These are phyloP conservation scores for Athripsodes cinereus DNA, from an alignment of 2,888 invertebrate species.

Conservation along the genomic window DNA sequence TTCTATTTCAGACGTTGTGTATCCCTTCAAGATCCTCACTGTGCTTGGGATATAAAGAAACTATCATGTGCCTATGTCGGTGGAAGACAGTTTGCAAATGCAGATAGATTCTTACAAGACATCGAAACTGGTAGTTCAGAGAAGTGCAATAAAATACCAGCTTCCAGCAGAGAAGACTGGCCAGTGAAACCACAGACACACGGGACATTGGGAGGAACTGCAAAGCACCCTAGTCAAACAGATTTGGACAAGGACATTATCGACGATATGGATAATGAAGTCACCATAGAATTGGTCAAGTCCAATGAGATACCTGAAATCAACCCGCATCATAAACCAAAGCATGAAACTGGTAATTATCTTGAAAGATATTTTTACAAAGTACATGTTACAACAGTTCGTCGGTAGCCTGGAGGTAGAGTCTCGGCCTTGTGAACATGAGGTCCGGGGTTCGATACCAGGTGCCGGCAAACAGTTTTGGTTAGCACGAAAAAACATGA, in stretches of 20 bases:
- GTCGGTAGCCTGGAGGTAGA: too few species aligned
- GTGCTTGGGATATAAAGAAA: constrained; percentile 84
- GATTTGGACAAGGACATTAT: constrained; percentile 50
- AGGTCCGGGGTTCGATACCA: too few species aligned
- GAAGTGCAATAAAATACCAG: constrained; percentile 48
- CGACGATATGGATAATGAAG: constrained; percentile 58
- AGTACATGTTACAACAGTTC: not conserved
- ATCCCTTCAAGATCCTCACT: constrained; percentile 92
- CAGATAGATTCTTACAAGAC: constrained; percentile 65
- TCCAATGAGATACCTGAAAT: constrained; percentile 55
- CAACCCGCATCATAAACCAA: constrained; percentile 41
- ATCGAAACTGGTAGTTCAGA: constrained; percentile 63
- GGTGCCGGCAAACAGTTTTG: too few species aligned
- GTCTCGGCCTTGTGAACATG: too few species aligned
- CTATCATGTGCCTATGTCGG: constrained; percentile 54
- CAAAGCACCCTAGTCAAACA: constrained; percentile 42
- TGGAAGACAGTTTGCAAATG: constrained; percentile 53
- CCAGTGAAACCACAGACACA: constrained; percentile 32
- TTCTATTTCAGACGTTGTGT: constrained; percentile 75
- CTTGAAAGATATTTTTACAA: not conserved
- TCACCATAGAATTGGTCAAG: constrained; percentile 59
- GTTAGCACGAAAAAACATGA: not conserved
- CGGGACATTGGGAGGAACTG: constrained; percentile 33
- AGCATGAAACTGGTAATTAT: constrained; percentile 30
- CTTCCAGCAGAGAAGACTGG: constrained; percentile 40